Evolutionary conservation across 2,888 invertebrate species (phyloP), one percentile per base, ranked within the genome.

Genomic region (Lasiommata megera): DNA sequence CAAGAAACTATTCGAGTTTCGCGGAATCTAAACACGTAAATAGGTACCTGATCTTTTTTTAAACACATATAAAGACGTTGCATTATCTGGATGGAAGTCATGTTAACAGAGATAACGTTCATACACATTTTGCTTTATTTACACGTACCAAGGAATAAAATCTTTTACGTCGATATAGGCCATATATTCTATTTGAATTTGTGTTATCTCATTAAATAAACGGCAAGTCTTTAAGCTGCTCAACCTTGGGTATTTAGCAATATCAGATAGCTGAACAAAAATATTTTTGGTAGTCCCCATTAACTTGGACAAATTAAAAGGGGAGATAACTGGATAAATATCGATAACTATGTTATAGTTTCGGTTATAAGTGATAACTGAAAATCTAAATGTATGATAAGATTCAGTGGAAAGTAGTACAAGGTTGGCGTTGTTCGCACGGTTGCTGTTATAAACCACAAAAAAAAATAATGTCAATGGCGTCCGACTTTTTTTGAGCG

Each of bases 401-500:
- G 76, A 73, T 70, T 73, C 69, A 68, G 69, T 73, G 55, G 43
- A 76, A 86, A 77, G 73, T 80, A 61, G 80, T 56, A 67, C 86
- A 86, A 85, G 87, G 87, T 74, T 69, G 70, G 67, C 53, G 64
- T 60, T 64, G 71, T 77, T 79, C 69, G 81, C 74, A 69, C 69
- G 70, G 74, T 71, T 73, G 69, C 74, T 69, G 68, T 63, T 66
- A n/a, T n/a, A n/a, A 67, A 69, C 73, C 67, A 69, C 67, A 65
- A 73, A 84, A 23, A 23, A 23, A 23, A 3, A 82, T 82, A 77
- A 78, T 84, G 82, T 83, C 84, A 83, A 80, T 80, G 81, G 73
- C 79, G 73, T 62, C 50, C 46, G 64, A 53, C 53, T 23, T 23
- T 23, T 23, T 23, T 23, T 5, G 3, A 52, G 12, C 52, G 31